Evolutionary conservation across 2,888 invertebrate genomes (phyloP), one percentile per base, ranked within the genome.

Genomic region (Sarcophaga variegata): DNA sequence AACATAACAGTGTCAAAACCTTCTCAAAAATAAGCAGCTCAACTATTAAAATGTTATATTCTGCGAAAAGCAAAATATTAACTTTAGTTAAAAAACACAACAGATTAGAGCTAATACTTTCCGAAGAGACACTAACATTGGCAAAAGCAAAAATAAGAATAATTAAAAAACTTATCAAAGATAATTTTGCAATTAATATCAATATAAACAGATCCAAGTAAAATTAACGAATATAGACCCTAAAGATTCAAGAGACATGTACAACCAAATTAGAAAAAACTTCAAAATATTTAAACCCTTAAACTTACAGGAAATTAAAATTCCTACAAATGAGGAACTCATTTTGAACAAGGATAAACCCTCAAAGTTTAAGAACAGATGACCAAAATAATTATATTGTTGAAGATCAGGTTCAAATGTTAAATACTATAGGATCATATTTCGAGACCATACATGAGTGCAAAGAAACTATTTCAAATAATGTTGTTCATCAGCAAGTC

Each of bases 71-170:
- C 17, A 59, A 66, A n/a, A 66, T 66, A 66, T 66, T 37, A 37
- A 66, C 66, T 45, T 66, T 66, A 66, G 66, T 66, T 8, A 66
- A 66, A 45, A 66, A 66, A 27, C 37, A 66, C 17, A 66, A 37
- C 17, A 37, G 66, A 10, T 37, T 66, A 59, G 17, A 59, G 14
- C 22, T 22, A 22, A 22, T 22, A 59, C 59, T 59, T 59, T 59
- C 59, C 59, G 27, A 37, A 37, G 17, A 17, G 27, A 66, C 27
- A 4, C 27, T 66, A 66, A 66, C 4, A 37, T 66, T 66, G n/a
- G 66, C 27, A 37, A 66, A 66, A 66, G 27, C 37, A 66, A 66
- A 66, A 66, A 27, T 66, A 37, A 37, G 6, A 37, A 6, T 37
- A 37, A 37, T 37, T 37, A 6, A 37, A 37, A 37, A 37, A 37